These are phyloP conservation scores for Physella acuta DNA, from an alignment of 1,140 invertebrate genomes.

Conservation along the genomic window DNA sequence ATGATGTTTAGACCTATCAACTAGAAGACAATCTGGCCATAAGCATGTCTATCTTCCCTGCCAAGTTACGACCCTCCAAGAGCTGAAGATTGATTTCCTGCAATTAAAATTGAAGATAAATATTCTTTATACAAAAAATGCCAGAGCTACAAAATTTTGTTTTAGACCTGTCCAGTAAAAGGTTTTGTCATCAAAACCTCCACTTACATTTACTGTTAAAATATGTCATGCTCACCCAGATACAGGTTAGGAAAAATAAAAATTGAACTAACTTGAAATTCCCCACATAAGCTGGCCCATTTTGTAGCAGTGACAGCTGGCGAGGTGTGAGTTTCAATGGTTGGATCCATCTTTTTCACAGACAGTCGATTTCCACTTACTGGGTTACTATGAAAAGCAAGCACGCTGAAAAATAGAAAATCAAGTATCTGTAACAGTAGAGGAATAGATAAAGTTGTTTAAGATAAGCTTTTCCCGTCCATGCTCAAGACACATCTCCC, in stretches of 20 bases:
- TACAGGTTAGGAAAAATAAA: background rate
- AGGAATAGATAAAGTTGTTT: no score
- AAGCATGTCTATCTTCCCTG: conserved; percentile 94
- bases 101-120: background rate
- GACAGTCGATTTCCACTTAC: conserved; percentile 65
- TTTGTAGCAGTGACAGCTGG: conserved; percentile 81
- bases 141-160: no score
- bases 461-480: no score
- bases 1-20: background rate
- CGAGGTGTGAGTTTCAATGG: conserved; percentile 83
- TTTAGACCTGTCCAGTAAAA: no score
- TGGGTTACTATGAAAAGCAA: conserved; percentile 86
- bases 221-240: no score
- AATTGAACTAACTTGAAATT: conserved; percentile 63
- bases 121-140: no score
- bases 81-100: conserved; percentile 89
- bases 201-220: no score
- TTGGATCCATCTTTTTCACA: conserved; percentile 73
- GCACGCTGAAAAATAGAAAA: conserved; percentile 67
- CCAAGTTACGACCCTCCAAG: conserved; percentile 95
- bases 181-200: no score
- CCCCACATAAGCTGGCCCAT: conserved; percentile 82
- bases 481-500: no score
- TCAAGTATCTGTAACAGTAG: no score
- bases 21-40: conserved; percentile 71